Evolutionary conservation across 2,888 invertebrate species (phyloP).

Genomic region (Cactoblastis cactorum): DNA sequence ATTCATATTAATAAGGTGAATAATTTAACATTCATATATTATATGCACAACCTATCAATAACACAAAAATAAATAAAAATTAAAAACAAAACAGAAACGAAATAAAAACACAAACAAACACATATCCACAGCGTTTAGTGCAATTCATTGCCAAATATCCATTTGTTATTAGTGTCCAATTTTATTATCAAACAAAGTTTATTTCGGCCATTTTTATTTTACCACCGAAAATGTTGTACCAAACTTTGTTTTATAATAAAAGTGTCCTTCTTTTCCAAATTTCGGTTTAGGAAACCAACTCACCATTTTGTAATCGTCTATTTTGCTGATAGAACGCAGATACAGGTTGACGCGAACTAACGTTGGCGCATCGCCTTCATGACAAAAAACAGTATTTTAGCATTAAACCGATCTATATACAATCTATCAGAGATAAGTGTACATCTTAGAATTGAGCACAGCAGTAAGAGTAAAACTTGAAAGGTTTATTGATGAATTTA

Average conservation of each 20-base stretch:
- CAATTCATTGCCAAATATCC: constrained; percentile 59
- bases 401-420: constrained; percentile 36
- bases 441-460: constrained; percentile 8
- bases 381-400: constrained; percentile 58
- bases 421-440: constrained; percentile 19
- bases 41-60: constrained; percentile 32
- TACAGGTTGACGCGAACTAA: constrained; percentile 96
- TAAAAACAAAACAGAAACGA: constrained; percentile 30
- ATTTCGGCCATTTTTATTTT: constrained; percentile 3
- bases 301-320: constrained; percentile 99
- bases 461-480: constrained; percentile 14
- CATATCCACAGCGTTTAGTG: constrained; percentile 66
- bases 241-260: constrained; percentile 65
- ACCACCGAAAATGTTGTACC: background rate
- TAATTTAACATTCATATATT: constrained; percentile 27
- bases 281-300: constrained; percentile 78
- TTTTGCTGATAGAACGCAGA: constrained; percentile 98
- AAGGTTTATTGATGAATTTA: constrained; percentile 39
- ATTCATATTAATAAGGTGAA: constrained; percentile 24
- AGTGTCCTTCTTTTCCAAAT: constrained; percentile 33
- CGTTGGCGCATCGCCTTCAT: constrained; percentile 89
- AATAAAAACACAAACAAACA: constrained; percentile 43
- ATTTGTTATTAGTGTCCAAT: constrained; percentile 40
- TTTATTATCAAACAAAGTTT: constrained; percentile 68
- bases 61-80: constrained; percentile 30